Conservation (phyloP, 2,888 invertebrate genomes). For the Lasioglossum marginatum region DNA sequence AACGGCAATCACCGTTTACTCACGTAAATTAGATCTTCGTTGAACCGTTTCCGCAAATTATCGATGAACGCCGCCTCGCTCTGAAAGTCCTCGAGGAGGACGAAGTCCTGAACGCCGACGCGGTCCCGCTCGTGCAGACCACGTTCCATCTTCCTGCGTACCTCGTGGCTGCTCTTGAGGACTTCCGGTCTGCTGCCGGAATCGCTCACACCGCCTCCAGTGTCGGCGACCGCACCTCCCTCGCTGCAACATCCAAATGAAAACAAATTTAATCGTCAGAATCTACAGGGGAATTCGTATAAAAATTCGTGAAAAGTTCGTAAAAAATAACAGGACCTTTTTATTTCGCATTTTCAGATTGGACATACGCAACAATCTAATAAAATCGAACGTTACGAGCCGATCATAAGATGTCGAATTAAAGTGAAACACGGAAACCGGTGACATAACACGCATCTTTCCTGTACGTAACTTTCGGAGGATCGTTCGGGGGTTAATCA, state of each 20-base stretch:
- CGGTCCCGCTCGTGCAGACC: constrained; percentile 93
- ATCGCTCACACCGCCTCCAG: constrained; percentile 59
- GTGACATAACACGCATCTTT: background rate
- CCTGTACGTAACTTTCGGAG: background rate
- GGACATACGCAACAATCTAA: background rate
- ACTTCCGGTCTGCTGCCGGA: constrained; percentile 61
- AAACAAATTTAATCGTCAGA: background rate
- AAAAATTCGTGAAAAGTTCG: too few relatives aligned
- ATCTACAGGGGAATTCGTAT: too few relatives aligned
- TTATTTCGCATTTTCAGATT: too few relatives aligned
- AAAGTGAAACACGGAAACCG: background rate
- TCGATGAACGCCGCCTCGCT: constrained; percentile 94
- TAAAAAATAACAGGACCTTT: too few relatives aligned
- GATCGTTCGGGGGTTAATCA: background rate
- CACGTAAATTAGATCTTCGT: constrained; percentile 95
- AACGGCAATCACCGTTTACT: constrained; percentile 84
- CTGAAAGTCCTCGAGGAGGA: constrained; percentile 93
- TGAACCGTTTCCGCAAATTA: constrained; percentile 94
- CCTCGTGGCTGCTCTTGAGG: constrained; percentile 38
- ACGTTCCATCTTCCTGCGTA: constrained; percentile 89
- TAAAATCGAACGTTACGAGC: background rate
- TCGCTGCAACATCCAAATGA: constrained; percentile 50
- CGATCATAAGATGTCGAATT: background rate
- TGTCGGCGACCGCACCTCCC: constrained; percentile 51
- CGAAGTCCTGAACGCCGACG: constrained; percentile 96